Evolutionary conservation across 1,140 invertebrate species (phyloP), one percentile per base, ranked within the genome.

Genomic region (Drosophila sucinea): DNA sequence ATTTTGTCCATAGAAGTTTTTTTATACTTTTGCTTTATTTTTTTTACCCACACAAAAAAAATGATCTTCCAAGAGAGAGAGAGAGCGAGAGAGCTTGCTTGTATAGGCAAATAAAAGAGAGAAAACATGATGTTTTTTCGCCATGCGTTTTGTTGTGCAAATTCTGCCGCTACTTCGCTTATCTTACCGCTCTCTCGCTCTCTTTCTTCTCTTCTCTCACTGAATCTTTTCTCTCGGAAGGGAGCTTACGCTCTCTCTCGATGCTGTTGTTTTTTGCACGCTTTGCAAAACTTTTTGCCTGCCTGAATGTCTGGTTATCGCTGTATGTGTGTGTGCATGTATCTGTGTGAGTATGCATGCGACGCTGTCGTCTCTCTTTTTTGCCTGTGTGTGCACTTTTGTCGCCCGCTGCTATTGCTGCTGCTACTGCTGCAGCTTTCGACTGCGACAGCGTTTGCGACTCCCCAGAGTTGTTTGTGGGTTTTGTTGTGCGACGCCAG

Each of bases 401-500:
- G 83, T 86, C 80, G 79, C 72, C 55, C 23, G 44, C 23, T 25
- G 30, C 40, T 38, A 70, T 70, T 58, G 69, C 38, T 29, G 67
- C 65, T 57, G 58, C 25, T 47, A 40, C 66, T 23, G 69, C 79
- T 79, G 86, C 86, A 90, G 85, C 75, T 90, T 90, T 90, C 79
- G 79, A 77, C 77, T 83, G 35, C 75, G 87, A 78, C 80, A 79
- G 80, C 80, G 84, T 54, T 70, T 86, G 81, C 79, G 86, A 90
- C 82, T 90, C 80, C 81, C 86, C 70, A 73, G 79, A 84, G 78
- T 82, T 82, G 83, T 70, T 76, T 83, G 76, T 73, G 77, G 83
- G 89, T 86, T 90, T 90, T 90, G 89, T 90, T 90, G 89, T 86
- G 81, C 89, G 84, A 91, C 81, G 86, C 77, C 79, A 90, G 84